Evolutionary conservation across 1,140 invertebrate genomes (phyloP), one percentile per base, ranked within the genome.

Genomic region (Drosophila navojoa): DNA sequence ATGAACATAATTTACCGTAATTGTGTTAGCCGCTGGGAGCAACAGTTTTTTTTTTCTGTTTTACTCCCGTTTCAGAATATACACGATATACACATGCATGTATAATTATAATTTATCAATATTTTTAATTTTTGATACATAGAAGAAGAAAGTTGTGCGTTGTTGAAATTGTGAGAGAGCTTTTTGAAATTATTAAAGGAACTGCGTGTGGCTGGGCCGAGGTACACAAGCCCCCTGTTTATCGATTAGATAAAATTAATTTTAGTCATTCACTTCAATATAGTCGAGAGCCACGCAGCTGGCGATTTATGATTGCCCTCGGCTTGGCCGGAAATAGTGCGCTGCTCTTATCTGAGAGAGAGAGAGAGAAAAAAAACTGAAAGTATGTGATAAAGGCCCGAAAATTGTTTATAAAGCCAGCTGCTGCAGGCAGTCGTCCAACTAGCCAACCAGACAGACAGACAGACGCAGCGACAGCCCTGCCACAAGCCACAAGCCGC

Each of bases 221-320:
- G 55, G 64, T 73, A 76, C 54, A 1, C 11, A 47, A 25, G 52
- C 25, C 57, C 32, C 44, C 40, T 68, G 68, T 60, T 70, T 77
- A 89, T 89, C 84, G 84, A 89, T 89, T 89, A 89, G 84, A 89
- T 89, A 89, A 89, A 80, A 78, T 84, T 89, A 89, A 87, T 89
- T 87, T 89, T 87, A 87, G 84, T 82, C 82, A 47, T 45, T 63
- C 47, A 70, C 57, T 73, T 57, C 69, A 79, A 25, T 50, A 50
- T 50, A 60, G 38, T 25, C 19, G 22, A 40, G 45, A 55, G 62
- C 47, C 29, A 7, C 32, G 32, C 61, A 62, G 50, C 67, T 62
- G 67, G 38, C 49, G 13, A 25, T 47, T 27, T 44, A 22, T 44
- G 61, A 38, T 7, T 78, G 76, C 16, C 79, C 82, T 86, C 81